Percentiles rank a stretch among this genome's conserved stretches.
Evolutionary conservation across 2,113 vertebrate genomes (phyloP).

Genomic region (Tachuris rubrigastra): DNA sequence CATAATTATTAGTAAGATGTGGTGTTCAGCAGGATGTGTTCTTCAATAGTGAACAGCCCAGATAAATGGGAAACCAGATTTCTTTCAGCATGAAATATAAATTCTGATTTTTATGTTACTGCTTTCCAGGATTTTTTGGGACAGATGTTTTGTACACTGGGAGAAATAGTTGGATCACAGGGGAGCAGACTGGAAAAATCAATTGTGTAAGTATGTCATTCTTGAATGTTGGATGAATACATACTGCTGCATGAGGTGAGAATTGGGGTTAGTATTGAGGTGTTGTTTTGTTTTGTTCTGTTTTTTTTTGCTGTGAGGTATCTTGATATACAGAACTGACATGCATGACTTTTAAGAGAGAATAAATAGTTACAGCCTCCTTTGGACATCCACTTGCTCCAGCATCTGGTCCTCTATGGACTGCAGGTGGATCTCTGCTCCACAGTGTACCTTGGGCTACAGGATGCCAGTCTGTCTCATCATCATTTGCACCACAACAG

Average conservation of each 20-base stretch:
- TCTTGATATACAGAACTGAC: neutral
- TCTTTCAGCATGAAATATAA: neutral
- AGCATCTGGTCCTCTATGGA: neutral
- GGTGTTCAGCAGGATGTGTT: neutral
- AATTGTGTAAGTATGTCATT: constrained; percentile 85
- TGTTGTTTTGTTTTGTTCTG: neutral
- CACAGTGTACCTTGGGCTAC: neutral
- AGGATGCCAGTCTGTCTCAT: neutral
- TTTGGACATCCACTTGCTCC: neutral
- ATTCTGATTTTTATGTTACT: constrained; percentile 15
- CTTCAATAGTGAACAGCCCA: neutral
- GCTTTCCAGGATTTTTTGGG: constrained; percentile 93
- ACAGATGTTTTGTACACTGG: constrained; percentile 91
- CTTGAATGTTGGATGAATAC: neutral
- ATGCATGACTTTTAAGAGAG: neutral
- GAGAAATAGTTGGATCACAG: constrained; percentile 94
- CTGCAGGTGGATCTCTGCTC: neutral
- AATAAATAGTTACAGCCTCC: neutral
- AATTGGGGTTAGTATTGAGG: neutral
- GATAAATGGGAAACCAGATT: neutral
- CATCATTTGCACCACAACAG: neutral
- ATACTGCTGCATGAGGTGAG: neutral
- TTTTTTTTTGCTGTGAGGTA: neutral
- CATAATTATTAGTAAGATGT: neutral
- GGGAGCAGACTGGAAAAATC: constrained; percentile 91